These are phyloP conservation scores for Nicator chloris DNA, from an alignment of 2,113 vertebrate species.

Conservation along the genomic window DNA sequence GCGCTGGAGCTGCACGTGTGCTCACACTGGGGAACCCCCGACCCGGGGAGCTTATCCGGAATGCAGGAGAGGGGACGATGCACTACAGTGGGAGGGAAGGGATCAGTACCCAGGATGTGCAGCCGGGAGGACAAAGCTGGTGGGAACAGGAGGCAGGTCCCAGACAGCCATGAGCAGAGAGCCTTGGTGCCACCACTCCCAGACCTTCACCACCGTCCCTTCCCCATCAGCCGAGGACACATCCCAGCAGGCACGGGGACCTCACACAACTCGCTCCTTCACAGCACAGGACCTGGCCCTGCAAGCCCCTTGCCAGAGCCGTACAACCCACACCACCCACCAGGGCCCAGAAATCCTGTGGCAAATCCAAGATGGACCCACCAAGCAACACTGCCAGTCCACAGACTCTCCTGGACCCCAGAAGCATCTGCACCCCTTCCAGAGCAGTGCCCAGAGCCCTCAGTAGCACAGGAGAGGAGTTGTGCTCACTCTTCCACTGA, in stretches of 20 bases:
- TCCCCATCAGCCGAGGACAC: not conserved
- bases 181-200: accelerated
- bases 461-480: not conserved
- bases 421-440: not conserved
- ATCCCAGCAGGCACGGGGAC: not conserved
- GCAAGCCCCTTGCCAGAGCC: accelerated
- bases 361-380: not conserved
- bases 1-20: accelerated
- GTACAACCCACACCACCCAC: not conserved
- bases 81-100: accelerated
- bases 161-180: not conserved
- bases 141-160: not conserved
- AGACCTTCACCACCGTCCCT: not conserved
- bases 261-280: accelerated
- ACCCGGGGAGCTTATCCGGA: accelerated
- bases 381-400: not conserved
- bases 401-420: not conserved
- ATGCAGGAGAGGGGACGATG: not conserved
- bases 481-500: not conserved
- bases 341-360: not conserved
- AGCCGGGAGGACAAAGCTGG: not conserved
- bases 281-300: not conserved
- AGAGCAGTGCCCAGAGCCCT: not conserved
- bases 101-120: accelerated
- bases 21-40: accelerated